Evolutionary conservation across 2,113 vertebrate species (phyloP).

Genomic region (Fulica atra): DNA sequence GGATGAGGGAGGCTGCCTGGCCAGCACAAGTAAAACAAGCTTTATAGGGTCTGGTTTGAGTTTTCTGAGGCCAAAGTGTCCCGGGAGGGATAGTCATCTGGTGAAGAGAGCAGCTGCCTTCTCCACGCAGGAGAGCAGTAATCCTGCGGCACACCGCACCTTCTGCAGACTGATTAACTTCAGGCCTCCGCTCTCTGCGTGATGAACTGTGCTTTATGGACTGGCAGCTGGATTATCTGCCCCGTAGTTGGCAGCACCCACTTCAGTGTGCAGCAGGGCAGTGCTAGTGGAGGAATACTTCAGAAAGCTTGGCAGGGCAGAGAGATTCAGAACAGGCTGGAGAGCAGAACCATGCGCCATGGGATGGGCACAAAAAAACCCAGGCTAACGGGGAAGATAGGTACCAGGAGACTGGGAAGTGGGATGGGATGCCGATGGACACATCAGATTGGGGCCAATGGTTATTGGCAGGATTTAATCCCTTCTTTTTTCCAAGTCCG

Average conservation of each 20-base stretch:
- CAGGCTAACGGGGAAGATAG: background rate
- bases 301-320: background rate
- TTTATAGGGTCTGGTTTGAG: background rate
- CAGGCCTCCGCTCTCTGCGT: background rate
- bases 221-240: background rate
- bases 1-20: background rate
- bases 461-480: background rate
- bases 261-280: background rate
- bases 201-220: background rate
- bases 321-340: background rate
- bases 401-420: background rate
- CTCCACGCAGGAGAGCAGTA: background rate
- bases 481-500: background rate
- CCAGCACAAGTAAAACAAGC: background rate
- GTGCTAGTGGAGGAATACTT: background rate
- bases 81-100: background rate
- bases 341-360: background rate
- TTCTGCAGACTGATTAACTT: background rate
- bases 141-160: background rate
- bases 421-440: fast-evolving
- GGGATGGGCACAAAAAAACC: background rate
- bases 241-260: background rate
- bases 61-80: background rate
- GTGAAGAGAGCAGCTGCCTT: conserved; percentile 2
- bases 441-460: background rate